Evolutionary conservation across 2,113 vertebrate genomes (phyloP).

Genomic region (Lamprologus lemairii): DNA sequence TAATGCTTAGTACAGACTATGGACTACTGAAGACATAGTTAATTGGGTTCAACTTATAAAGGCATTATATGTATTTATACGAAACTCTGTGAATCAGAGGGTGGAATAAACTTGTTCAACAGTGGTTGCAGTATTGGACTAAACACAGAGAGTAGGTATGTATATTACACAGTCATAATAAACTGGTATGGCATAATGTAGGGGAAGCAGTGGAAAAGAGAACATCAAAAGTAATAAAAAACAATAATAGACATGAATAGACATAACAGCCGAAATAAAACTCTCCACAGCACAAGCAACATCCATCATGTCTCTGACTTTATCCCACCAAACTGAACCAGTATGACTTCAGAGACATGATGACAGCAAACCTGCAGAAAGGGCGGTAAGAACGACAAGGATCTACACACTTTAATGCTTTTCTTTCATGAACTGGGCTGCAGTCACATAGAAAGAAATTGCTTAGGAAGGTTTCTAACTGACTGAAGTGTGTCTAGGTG

Average conservation of each 20-base stretch:
- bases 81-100: background rate
- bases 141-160: background rate
- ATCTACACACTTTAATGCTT: background rate
- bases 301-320: background rate
- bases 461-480: background rate
- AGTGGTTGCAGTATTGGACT: background rate
- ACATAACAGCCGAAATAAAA: background rate
- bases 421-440: background rate
- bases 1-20: background rate
- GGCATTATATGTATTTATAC: background rate
- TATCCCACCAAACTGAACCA: background rate
- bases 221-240: background rate
- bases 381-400: background rate
- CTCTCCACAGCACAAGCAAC: background rate
- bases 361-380: background rate
- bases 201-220: background rate
- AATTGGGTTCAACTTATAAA: background rate
- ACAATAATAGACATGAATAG: background rate
- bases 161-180: background rate
- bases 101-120: background rate
- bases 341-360: background rate
- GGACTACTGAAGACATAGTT: background rate
- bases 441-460: background rate
- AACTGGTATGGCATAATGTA: background rate
- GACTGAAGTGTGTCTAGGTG: background rate